Conservation (phyloP, 2,797 vertebrate genomes). For the Melanotaenia nigrans region DNA sequence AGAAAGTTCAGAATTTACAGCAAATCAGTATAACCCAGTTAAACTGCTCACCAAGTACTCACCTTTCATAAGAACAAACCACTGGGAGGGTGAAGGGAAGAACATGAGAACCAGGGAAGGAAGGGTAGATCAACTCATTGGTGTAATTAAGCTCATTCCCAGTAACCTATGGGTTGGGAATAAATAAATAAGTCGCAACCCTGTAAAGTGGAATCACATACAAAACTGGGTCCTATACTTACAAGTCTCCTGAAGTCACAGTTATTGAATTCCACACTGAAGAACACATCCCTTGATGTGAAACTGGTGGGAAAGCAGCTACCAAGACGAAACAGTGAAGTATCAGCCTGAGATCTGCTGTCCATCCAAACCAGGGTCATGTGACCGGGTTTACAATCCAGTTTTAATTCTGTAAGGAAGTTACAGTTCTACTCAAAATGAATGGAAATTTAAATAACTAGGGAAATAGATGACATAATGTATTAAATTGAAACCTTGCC, state of each 20-base stretch:
- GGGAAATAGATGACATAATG: too few relatives aligned
- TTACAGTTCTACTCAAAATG: neutral
- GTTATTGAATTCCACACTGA: slow-evolving; percentile 59
- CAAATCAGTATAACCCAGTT: neutral
- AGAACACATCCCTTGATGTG: slow-evolving; percentile 57
- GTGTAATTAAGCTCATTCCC: slow-evolving; percentile 62
- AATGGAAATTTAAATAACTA: too few relatives aligned
- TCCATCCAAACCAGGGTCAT: slow-evolving; percentile 74
- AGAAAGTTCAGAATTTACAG: neutral
- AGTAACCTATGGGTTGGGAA: slow-evolving; percentile 65
- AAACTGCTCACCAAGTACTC: neutral
- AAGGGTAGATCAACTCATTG: slow-evolving; percentile 66
- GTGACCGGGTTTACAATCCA: slow-evolving; percentile 70
- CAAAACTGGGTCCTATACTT: neutral
- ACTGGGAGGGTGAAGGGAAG: slow-evolving; percentile 53
- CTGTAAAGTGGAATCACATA: rapidly evolving
- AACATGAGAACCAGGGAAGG: slow-evolving; percentile 28
- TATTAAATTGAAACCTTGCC: slow-evolving; percentile 45
- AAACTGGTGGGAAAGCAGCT: slow-evolving; percentile 69
- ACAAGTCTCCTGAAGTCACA: slow-evolving; percentile 77
- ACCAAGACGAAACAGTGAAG: slow-evolving; percentile 69
- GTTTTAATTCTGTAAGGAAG: slow-evolving; percentile 58
- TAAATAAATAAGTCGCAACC: neutral
- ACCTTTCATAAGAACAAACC: slow-evolving; percentile 76
- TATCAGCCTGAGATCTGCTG: slow-evolving; percentile 41